Evolutionary conservation across 2,797 vertebrate species (phyloP).

Genomic region (Pangasius mekongensis): DNA sequence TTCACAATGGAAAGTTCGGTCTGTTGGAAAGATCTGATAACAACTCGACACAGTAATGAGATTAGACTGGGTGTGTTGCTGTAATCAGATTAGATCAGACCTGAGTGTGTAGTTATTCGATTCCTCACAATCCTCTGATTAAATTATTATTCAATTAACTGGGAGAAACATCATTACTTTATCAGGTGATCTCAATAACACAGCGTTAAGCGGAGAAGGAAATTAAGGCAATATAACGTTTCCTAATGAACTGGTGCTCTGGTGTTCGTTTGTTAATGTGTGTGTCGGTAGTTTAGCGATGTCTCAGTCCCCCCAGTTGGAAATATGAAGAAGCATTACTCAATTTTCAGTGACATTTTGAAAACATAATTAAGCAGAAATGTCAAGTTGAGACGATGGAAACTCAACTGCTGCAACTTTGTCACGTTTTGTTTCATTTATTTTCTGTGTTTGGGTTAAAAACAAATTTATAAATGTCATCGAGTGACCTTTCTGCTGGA

Average conservation of each 20-base stretch:
- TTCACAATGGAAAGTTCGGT: background rate
- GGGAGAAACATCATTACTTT: background rate
- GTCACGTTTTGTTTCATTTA: conserved; percentile 4
- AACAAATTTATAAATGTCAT: conserved; percentile 23
- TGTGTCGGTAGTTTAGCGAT: background rate
- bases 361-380: conserved; percentile 27
- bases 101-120: background rate
- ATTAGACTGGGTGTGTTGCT: background rate
- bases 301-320: background rate
- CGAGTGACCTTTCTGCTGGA: conserved; percentile 14
- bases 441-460: conserved; percentile 15
- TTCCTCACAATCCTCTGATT: background rate
- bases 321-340: background rate
- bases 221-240: background rate
- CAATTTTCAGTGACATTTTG: conserved; percentile 17
- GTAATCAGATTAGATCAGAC: conserved; percentile 4
- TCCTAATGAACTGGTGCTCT: background rate
- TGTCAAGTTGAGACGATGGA: conserved; percentile 4
- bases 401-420: background rate
- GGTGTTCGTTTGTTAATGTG: background rate
- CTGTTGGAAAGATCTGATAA: background rate
- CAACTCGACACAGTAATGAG: background rate
- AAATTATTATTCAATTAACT: background rate
- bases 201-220: background rate
- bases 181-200: background rate